Conservation (phyloP, 1,140 invertebrate species). For the Nasonia vitripennis region DNA sequence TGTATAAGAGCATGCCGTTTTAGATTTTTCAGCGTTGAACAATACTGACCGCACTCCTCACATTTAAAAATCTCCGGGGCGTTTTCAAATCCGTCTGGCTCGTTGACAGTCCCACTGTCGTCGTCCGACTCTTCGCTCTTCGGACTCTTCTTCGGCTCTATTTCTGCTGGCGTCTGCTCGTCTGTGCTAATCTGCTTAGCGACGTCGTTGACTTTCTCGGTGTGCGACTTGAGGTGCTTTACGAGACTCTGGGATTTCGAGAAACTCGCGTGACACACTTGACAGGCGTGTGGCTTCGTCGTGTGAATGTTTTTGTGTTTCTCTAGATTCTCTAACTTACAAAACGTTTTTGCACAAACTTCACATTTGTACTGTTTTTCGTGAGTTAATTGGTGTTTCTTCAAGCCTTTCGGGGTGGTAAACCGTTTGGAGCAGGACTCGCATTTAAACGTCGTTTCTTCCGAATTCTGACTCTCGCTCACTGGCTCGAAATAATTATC, state of each 20-base stretch:
- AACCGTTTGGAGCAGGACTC: slow-evolving; percentile 68
- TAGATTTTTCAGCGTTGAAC: slow-evolving; percentile 70
- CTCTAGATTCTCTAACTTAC: slow-evolving; percentile 68
- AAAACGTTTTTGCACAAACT: slow-evolving; percentile 69
- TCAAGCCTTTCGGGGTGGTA: slow-evolving; percentile 68
- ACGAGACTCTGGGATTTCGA: slow-evolving; percentile 64
- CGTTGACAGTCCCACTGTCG: slow-evolving; percentile 57
- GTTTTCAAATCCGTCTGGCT: slow-evolving; percentile 65
- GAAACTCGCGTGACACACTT: slow-evolving; percentile 65
- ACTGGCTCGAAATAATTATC: slow-evolving; percentile 61
- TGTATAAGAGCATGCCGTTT: slow-evolving; percentile 70
- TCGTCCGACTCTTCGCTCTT: slow-evolving; percentile 59
- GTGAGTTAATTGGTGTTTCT: slow-evolving; percentile 69
- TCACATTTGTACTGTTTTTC: slow-evolving; percentile 69
- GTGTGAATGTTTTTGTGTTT: slow-evolving; percentile 67
- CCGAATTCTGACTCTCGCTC: slow-evolving; percentile 59
- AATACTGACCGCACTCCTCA: slow-evolving; percentile 69
- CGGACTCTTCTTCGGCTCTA: slow-evolving; percentile 55
- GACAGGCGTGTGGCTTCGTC: slow-evolving; percentile 66
- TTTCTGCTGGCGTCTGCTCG: slow-evolving; percentile 51
- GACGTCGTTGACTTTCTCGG: slow-evolving; percentile 60
- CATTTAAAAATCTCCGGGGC: slow-evolving; percentile 70
- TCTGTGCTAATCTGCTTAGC: slow-evolving; percentile 60
- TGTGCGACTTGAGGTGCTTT: slow-evolving; percentile 65
- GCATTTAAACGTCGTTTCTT: slow-evolving; percentile 67